Conservation (phyloP, 2,888 invertebrate species). For the Exephanes ischioxanthus region DNA sequence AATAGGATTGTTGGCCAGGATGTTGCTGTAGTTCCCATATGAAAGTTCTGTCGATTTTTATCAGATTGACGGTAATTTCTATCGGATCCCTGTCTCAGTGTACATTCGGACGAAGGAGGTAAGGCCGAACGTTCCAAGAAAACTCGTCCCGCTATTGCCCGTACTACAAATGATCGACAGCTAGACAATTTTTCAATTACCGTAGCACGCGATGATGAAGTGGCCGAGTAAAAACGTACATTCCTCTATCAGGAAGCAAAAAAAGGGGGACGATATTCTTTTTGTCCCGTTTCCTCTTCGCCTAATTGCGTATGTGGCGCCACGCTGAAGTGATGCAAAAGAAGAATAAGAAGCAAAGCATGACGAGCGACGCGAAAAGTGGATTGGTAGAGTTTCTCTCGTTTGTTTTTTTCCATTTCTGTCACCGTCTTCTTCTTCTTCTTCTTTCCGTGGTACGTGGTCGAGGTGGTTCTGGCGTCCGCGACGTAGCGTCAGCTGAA, state of each 20-base stretch:
- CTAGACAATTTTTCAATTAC: conserved; percentile 15
- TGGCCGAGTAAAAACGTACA: background rate
- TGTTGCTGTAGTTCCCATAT: too few species aligned
- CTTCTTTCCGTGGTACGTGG: conserved; percentile 55
- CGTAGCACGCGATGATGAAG: conserved; percentile 10
- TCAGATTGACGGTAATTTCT: too few species aligned
- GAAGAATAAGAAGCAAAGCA: conserved; percentile 22
- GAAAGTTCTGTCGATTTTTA: too few species aligned
- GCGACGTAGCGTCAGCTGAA: conserved; percentile 50
- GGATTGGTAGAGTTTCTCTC: conserved; percentile 49
- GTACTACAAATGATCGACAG: background rate
- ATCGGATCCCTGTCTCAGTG: too few species aligned
- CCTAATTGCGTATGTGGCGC: conserved; percentile 45
- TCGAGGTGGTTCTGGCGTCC: conserved; percentile 38
- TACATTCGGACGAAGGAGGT: background rate
- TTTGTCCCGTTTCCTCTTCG: conserved; percentile 22
- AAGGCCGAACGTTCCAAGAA: background rate
- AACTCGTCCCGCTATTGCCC: background rate
- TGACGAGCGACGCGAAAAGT: conserved; percentile 55
- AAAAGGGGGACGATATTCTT: background rate
- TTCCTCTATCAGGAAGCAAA: background rate
- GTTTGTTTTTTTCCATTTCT: conserved; percentile 29
- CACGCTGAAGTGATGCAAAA: conserved; percentile 25
- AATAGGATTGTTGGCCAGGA: too few species aligned
- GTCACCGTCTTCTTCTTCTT: conserved; percentile 15